phyloP scores from a whole-genome alignment of 1,140 invertebrate genomes.

The Papilio glaucus region DNA sequence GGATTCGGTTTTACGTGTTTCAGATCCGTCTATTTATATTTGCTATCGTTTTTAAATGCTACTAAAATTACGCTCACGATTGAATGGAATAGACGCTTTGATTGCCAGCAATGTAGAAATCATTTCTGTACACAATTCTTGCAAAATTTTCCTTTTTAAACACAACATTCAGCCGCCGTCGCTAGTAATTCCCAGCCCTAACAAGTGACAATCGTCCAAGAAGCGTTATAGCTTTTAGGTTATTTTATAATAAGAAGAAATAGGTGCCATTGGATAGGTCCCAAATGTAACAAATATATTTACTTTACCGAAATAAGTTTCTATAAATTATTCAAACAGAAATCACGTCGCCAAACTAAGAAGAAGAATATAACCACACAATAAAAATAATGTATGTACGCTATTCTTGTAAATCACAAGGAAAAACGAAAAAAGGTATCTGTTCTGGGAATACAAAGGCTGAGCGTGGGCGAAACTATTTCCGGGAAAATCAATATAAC shows the following conservation, averaged over 20 bases:
- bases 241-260: too few relatives aligned
- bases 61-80: not conserved
- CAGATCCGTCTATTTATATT: not conserved
- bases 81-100: not conserved
- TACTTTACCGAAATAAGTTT: not conserved
- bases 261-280: too few relatives aligned
- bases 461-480: conserved; percentile 15
- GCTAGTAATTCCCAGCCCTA: too few relatives aligned
- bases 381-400: not conserved
- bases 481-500: conserved; percentile 26
- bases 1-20: not conserved
- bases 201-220: too few relatives aligned
- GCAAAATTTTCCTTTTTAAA: too few relatives aligned
- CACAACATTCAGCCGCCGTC: too few relatives aligned
- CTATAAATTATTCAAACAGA: not conserved
- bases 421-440: conserved; percentile 11
- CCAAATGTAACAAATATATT: too few relatives aligned
- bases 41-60: not conserved
- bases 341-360: not conserved
- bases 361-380: not conserved
- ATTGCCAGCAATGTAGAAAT: not conserved
- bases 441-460: conserved; percentile 23
- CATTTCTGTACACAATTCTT: not conserved
- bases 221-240: too few relatives aligned
- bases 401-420: not conserved